These are phyloP conservation scores for Pseudococcus longispinus DNA, from an alignment of 2,888 invertebrate species.

Conservation along the genomic window DNA sequence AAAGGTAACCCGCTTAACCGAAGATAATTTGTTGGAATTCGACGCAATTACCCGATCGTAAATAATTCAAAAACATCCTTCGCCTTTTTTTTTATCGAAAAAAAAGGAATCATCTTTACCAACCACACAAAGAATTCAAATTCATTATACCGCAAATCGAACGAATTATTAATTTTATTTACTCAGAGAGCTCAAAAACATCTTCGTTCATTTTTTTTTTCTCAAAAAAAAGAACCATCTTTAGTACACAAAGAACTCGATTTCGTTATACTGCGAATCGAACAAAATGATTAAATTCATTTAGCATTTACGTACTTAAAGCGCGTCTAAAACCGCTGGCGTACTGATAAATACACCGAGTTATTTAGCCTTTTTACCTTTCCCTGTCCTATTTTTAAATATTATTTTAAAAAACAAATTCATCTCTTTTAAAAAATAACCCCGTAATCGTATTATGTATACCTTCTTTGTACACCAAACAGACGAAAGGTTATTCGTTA, in stretches of 20 bases:
- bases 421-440: conserved; percentile 13
- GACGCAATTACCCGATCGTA: not conserved
- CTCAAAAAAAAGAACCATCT: not conserved
- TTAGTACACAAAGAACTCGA: not conserved
- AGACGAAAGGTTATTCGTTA: conserved; percentile 50
- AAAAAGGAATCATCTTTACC: not conserved
- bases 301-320: too few relatives aligned
- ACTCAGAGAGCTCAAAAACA: not conserved
- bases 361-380: not conserved
- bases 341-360: conserved; percentile 12
- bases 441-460: conserved; percentile 42
- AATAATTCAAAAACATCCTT: not conserved
- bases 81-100: not conserved
- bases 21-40: not conserved
- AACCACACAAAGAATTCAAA: not conserved
- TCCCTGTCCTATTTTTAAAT: not conserved
- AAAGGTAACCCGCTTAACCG: not conserved
- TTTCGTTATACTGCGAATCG: not conserved
- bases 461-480: not conserved
- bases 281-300: not conserved
- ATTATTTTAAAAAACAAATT: conserved; percentile 37
- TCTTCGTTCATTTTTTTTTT: not conserved
- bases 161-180: not conserved
- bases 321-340: not conserved
- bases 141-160: not conserved